phyloP scores from a whole-genome alignment of 2,797 vertebrate species.

The Adrianichthys oophorus region DNA sequence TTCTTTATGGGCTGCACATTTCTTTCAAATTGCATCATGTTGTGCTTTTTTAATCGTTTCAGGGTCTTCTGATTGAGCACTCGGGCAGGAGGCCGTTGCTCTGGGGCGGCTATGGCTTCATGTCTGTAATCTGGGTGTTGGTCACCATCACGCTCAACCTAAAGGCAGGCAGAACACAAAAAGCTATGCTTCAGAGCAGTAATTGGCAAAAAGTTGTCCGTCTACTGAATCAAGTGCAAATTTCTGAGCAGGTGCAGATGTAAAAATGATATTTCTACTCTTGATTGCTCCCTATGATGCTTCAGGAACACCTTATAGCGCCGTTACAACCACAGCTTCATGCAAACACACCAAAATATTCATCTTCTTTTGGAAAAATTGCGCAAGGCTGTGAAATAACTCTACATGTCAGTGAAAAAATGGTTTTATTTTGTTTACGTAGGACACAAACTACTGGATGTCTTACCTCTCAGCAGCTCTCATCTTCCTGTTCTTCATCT shows the following conservation, averaged over 20 bases:
- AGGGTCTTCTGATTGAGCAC: slow-evolving; percentile 82
- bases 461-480: slow-evolving; percentile 75
- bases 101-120: slow-evolving; percentile 73
- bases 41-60: slow-evolving; percentile 8
- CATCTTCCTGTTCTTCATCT: slow-evolving; percentile 79
- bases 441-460: slow-evolving; percentile 77
- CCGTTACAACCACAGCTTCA: too few species aligned
- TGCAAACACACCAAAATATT: too few species aligned
- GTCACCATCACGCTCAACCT: slow-evolving; percentile 76
- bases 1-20: background rate
- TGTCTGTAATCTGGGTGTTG: slow-evolving; percentile 72
- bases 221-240: background rate
- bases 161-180: slow-evolving; percentile 68
- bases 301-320: too few species aligned
- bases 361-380: too few species aligned
- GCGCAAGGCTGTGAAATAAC: too few species aligned
- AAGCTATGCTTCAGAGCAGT: background rate
- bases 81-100: slow-evolving; percentile 79
- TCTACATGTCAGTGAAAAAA: too few species aligned
- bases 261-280: too few species aligned
- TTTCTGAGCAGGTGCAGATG: background rate
- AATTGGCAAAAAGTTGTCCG: background rate
- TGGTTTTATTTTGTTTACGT: background rate
- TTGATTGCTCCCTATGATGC: too few species aligned
- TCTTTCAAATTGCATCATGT: background rate